phyloP scores from a whole-genome alignment of 2,797 vertebrate genomes.

The Perodicticus potto region DNA sequence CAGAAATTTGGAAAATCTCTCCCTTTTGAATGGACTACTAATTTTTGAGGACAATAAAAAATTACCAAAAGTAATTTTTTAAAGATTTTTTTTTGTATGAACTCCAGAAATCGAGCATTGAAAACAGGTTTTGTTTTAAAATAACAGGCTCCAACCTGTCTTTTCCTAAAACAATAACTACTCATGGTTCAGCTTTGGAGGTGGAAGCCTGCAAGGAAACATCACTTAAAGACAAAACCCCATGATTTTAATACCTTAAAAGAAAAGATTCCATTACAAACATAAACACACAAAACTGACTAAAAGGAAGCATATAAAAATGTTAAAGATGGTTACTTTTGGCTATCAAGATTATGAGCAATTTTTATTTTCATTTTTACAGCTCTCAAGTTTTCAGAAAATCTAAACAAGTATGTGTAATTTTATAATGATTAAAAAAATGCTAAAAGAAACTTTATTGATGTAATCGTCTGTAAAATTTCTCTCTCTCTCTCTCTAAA shows the following conservation, averaged over 20 bases:
- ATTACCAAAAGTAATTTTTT: neutral
- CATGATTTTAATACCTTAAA: neutral
- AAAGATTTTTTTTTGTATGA: neutral
- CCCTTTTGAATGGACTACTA: neutral
- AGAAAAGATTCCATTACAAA: neutral
- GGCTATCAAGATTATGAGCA: neutral
- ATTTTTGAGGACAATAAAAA: neutral
- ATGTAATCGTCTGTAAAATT: constrained; percentile 21
- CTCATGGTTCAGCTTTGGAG: neutral
- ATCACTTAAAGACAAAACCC: neutral
- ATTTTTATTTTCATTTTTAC: constrained; percentile 45
- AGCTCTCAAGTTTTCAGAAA: constrained; percentile 30
- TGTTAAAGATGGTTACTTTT: constrained; percentile 20
- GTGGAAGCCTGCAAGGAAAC: neutral
- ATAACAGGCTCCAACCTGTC: neutral
- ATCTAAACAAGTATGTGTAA: neutral
- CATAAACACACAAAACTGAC: neutral
- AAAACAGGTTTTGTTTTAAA: neutral
- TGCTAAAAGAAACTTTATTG: neutral
- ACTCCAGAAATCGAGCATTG: neutral
- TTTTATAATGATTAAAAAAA: constrained; percentile 27
- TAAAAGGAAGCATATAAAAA: constrained; percentile 30
- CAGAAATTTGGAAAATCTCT: neutral
- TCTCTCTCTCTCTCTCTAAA: neutral
- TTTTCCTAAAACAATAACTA: neutral